These are phyloP conservation scores for Callospermophilus lateralis DNA, from an alignment of 2,113 vertebrate species.

Conservation along the genomic window DNA sequence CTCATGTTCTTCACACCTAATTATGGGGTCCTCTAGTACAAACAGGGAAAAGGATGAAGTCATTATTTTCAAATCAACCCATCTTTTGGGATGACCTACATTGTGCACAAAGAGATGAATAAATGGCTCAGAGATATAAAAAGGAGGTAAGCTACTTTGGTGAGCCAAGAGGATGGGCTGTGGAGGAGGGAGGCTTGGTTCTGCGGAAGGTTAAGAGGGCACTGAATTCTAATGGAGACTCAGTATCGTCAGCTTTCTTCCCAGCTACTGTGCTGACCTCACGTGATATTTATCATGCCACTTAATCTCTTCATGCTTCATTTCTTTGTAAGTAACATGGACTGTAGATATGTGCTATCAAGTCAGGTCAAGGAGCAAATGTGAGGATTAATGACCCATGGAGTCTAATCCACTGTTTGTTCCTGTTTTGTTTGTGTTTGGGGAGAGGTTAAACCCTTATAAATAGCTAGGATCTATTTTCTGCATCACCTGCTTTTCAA, in stretches of 20 bases:
- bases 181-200: not conserved
- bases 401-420: not conserved
- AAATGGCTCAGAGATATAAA: not conserved
- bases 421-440: constrained; percentile 57
- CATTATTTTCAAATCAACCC: not conserved
- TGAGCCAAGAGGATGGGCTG: not conserved
- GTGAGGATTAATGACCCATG: constrained; percentile 42
- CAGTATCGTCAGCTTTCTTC: not conserved
- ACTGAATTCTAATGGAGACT: not conserved
- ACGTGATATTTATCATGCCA: not conserved
- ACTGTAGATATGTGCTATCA: not conserved
- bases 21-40: not conserved
- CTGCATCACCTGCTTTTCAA: constrained; percentile 56
- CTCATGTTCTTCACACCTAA: not conserved
- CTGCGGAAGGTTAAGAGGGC: not conserved
- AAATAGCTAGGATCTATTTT: constrained; percentile 55
- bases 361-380: constrained; percentile 51
- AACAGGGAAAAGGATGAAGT: not conserved
- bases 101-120: not conserved
- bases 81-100: not conserved
- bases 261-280: not conserved
- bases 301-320: constrained; percentile 57
- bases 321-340: constrained; percentile 57
- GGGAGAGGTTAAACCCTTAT: constrained; percentile 44
- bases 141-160: not conserved